phyloP scores from a whole-genome alignment of 1,140 invertebrate genomes.

The Heliconius congener region DNA sequence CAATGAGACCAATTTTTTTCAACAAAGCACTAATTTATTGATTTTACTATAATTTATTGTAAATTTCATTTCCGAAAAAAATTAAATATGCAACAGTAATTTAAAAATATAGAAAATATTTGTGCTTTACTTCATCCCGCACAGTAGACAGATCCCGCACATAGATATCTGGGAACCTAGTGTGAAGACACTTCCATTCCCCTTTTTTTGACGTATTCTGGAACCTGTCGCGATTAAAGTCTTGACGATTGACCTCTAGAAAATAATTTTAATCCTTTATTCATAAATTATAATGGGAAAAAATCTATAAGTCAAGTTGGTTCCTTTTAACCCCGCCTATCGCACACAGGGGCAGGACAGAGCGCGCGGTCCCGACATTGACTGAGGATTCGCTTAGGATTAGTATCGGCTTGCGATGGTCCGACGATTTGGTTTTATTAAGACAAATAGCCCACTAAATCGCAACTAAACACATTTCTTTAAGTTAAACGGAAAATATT shows the following conservation, averaged over 20 bases:
- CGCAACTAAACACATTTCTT: constrained; percentile 3
- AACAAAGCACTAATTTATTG: no score
- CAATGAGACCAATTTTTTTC: no score
- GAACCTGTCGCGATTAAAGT: no score
- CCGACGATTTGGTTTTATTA: constrained; percentile 32
- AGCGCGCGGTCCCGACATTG: constrained; percentile 37
- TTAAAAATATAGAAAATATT: no score
- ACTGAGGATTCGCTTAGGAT: constrained; percentile 41
- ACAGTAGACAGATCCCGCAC: no score
- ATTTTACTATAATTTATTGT: no score
- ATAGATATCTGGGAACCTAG: no score
- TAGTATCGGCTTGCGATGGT: constrained; percentile 30
- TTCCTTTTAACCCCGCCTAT: neutral
- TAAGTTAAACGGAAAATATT: neutral
- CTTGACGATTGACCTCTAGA: neutral
- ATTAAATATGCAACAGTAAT: no score
- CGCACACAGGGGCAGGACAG: neutral
- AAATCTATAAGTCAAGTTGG: neutral
- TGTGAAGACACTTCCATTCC: no score
- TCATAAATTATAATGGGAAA: neutral
- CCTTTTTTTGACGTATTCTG: no score
- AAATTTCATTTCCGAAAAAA: no score
- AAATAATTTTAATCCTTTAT: neutral
- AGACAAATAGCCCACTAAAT: constrained; percentile 38
- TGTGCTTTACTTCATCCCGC: no score